Percentiles rank a stretch among this genome's conserved stretches.
phyloP scores from a whole-genome alignment of 2,888 invertebrate genomes.

The Scelioninae gen. 2 region DNA sequence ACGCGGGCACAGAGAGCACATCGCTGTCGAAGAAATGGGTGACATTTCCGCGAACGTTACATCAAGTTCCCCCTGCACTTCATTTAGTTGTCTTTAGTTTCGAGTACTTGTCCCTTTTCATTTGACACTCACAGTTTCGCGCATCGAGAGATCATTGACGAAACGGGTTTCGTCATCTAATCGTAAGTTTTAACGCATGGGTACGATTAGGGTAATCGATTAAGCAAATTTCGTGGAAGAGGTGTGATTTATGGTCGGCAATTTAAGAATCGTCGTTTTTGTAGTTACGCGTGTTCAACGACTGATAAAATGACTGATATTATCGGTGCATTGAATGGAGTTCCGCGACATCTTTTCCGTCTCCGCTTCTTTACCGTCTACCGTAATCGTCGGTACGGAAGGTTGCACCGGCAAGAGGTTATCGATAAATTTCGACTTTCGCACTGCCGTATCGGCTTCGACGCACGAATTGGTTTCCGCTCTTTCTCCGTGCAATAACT shows the following conservation, averaged over 20 bases:
- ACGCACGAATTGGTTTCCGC: neutral
- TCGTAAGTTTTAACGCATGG: too few species aligned
- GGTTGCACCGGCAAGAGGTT: constrained; percentile 28
- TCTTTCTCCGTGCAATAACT: neutral
- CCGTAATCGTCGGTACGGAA: constrained; percentile 50
- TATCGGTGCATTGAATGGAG: constrained; percentile 24
- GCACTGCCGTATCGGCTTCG: constrained; percentile 46
- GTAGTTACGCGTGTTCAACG: constrained; percentile 29
- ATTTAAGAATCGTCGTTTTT: neutral
- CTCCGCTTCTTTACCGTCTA: constrained; percentile 52
- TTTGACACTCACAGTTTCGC: too few species aligned
- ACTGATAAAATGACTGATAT: constrained; percentile 47
- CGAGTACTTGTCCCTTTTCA: neutral
- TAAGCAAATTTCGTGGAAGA: neutral
- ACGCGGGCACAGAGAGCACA: constrained; percentile 80
- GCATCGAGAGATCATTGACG: too few species aligned
- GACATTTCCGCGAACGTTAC: constrained; percentile 74
- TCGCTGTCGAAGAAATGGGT: constrained; percentile 76
- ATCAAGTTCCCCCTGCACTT: constrained; percentile 39
- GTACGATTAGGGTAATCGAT: too few species aligned
- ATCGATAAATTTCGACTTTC: constrained; percentile 33
- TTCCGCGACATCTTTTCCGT: constrained; percentile 41
- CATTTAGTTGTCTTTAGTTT: too few species aligned
- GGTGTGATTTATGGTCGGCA: constrained; percentile 8
- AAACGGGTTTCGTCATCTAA: too few species aligned